Evolutionary conservation across 2,113 vertebrate species (phyloP).

Genomic region (Pelecanus crispus): DNA sequence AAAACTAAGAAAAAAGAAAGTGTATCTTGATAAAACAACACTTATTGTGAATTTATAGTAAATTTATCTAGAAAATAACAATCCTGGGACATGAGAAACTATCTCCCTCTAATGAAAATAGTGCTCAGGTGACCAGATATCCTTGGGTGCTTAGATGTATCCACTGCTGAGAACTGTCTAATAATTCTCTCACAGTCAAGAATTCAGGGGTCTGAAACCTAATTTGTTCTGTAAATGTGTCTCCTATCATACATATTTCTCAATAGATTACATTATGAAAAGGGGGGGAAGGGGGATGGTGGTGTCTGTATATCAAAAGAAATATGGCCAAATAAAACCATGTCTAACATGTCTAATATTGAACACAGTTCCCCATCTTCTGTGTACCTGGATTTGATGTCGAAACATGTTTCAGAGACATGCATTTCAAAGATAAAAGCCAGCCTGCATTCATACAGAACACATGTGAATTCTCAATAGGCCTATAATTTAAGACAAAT

Average conservation of each 20-base stretch:
- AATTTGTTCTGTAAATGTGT: background rate
- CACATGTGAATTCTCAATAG: background rate
- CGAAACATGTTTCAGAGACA: background rate
- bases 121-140: background rate
- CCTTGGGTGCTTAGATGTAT: background rate
- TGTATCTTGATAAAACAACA: background rate
- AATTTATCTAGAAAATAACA: background rate
- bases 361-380: background rate
- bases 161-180: background rate
- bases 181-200: background rate
- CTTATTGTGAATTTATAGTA: background rate
- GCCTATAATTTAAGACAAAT: background rate
- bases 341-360: background rate
- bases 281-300: accelerated
- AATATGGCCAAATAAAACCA: background rate
- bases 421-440: background rate
- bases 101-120: background rate
- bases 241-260: background rate
- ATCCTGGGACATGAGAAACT: background rate
- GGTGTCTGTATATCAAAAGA: background rate
- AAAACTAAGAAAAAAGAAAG: background rate
- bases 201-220: background rate
- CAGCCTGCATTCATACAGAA: background rate
- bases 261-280: background rate
- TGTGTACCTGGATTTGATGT: background rate